Evolutionary conservation across 2,888 invertebrate genomes (phyloP).

Genomic region (Cephus pulcher): DNA sequence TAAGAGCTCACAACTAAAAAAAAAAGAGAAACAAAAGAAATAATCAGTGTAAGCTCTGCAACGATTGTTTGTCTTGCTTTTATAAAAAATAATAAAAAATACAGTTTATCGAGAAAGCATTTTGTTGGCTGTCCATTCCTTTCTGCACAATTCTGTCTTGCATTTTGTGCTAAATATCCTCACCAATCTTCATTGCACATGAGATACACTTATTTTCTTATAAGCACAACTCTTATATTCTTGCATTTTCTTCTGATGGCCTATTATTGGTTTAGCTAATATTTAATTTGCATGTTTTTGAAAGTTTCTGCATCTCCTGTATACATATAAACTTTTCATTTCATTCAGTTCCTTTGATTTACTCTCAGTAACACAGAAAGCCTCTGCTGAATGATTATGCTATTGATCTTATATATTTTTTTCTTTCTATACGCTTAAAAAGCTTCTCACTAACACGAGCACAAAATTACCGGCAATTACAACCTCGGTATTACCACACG

Average conservation of each 20-base stretch:
- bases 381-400: background rate
- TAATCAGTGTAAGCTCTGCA: constrained; percentile 7
- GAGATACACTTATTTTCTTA: background rate
- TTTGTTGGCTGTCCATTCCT: background rate
- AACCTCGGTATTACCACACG: background rate
- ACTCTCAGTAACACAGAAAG: background rate
- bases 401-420: background rate
- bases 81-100: background rate
- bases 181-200: background rate
- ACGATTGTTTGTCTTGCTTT: background rate
- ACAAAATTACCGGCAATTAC: background rate
- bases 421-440: background rate
- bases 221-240: background rate
- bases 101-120: background rate
- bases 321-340: background rate
- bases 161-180: background rate
- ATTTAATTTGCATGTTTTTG: background rate
- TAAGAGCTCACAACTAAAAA: constrained; percentile 39
- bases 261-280: background rate
- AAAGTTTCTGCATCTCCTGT: background rate
- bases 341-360: background rate
- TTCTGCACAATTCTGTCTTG: background rate
- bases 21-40: constrained; percentile 14
- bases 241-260: background rate
- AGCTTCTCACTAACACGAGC: background rate